Base-by-base conservation (phyloP, 2,888 invertebrate genomes). In the Brachycybe producta region DNA sequence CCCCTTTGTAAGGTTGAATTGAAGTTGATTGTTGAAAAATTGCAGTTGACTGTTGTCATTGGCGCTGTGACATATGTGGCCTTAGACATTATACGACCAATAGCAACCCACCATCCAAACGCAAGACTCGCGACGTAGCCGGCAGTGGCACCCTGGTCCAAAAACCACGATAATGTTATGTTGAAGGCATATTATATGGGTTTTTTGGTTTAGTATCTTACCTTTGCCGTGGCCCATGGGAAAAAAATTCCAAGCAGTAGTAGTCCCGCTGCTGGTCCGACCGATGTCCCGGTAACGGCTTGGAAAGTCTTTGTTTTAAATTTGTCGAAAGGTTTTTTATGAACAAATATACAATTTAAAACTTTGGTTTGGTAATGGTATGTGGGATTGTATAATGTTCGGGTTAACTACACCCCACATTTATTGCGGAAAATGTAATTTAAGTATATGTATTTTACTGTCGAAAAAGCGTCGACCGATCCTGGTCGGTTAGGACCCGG, bases 221-320 rank as follows among this genome's bases (percentile, higher is more conserved):
- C 47, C 19, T n/a, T 21, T 13, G 35, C 15, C 2, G 35, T 38
- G 8, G 47, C 24, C 47, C 47, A 47, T n/a, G 47, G 47, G n/a
- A 34, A 35, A 30, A 47, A 47, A 32, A 47, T 38, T 13, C 47
- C 47, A 8, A 47, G 24, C 35, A 32, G 13, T 24, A 47, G 38
- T n/a, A 47, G n/a, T 8, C 47, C 47, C 13, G 38, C 35, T 47
- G 47, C 38, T 2, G 47, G 47, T 13, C 47, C 47, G 8, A 47
- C 4, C 5, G 47, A 47, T 5, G 47, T 47, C 23, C 47, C 47
- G 15, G 47, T 38, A 7, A 47, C 32, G 13, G 47, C 47, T 24
- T 47, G 47, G 3, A 47, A 19, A 36, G 19, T 19, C 36, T 36
- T 5, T 11, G n/a, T n/a, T n/a, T n/a, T n/a, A n/a, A n/a, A n/a